Base-by-base conservation (phyloP, 2,113 vertebrate genomes). In the Antidorcas marsupialis region DNA sequence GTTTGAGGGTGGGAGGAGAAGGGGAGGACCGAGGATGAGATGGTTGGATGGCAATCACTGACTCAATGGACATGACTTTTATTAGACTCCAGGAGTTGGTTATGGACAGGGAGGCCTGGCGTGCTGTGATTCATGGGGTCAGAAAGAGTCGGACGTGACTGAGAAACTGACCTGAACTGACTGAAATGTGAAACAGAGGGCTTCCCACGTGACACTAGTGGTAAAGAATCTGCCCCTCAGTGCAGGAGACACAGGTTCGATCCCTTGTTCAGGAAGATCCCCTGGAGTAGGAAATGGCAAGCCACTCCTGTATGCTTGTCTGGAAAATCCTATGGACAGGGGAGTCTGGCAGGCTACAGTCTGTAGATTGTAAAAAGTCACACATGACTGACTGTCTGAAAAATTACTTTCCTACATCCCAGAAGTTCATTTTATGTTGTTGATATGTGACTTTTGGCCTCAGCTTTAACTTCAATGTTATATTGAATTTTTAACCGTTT, bases 341-440 rank as follows among this genome's bases (percentile, higher is more conserved):
- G 12, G 71, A 76, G 71, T 25, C 13, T 43, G 71, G 36, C 0
- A 0, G 71, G 21, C 36, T 43, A 43, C 6, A 43, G 11, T 43
- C 36, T 12, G 23, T 74, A 36, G 11, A 23, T 74, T 0, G 0
- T 43, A 74, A 43, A 43, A 43, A 74, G 71, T 74, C 23, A 43
- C 21, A 74, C 10, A 74, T 0, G 1, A 25, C 67, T 74, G 64
- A 67, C 7, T 67, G 36, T 6, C 67, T 39, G 21, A 74, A 13
- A 23, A 74, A 91, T 71, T 81, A 71, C 12, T 81, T 59, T 87
- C 91, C 21, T 71, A 71, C 33, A 91, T 59, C 39, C 45, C 33
- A 76, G 62, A 84, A 89, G 15, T 89, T 81, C 21, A 36, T 59
- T 88, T 88, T 96, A 60, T 74, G 19, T 82, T 71, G 39, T 74